Evolutionary conservation across 2,797 vertebrate species (phyloP).

Genomic region (Melanitta fusca): DNA sequence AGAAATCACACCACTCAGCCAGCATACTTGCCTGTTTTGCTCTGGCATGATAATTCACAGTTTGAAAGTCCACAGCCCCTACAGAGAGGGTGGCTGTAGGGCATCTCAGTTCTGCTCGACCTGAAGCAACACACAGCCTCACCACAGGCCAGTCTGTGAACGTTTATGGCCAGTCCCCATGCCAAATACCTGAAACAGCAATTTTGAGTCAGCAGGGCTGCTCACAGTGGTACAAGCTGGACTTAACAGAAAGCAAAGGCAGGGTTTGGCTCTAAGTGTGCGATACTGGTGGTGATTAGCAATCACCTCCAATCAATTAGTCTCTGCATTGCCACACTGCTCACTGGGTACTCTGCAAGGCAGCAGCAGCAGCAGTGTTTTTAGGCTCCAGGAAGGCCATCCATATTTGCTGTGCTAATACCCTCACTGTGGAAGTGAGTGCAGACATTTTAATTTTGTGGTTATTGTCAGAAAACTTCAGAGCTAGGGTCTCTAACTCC

Average conservation of each 20-base stretch:
- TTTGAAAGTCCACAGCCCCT: background rate
- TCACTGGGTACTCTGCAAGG: background rate
- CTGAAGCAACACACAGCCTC: too few species aligned
- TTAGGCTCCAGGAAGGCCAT: background rate
- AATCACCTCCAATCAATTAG: background rate
- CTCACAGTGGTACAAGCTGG: background rate
- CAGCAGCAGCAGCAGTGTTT: background rate
- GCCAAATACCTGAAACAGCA: background rate
- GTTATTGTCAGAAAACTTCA: background rate
- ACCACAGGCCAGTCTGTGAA: background rate
- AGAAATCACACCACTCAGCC: background rate
- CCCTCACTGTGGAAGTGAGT: background rate
- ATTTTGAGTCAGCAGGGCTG: background rate
- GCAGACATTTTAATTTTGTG: background rate
- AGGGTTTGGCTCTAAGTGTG: too few species aligned
- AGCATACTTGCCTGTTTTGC: background rate
- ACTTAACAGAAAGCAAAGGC: background rate
- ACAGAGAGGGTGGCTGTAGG: background rate
- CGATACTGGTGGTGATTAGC: accelerated
- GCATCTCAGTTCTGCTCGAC: background rate
- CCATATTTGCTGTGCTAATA: background rate
- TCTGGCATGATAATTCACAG: background rate
- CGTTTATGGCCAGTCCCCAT: background rate
- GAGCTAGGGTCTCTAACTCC: background rate
- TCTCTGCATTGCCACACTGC: background rate